phyloP scores from a whole-genome alignment of 2,888 invertebrate genomes.

The Amphimallon solstitiale region DNA sequence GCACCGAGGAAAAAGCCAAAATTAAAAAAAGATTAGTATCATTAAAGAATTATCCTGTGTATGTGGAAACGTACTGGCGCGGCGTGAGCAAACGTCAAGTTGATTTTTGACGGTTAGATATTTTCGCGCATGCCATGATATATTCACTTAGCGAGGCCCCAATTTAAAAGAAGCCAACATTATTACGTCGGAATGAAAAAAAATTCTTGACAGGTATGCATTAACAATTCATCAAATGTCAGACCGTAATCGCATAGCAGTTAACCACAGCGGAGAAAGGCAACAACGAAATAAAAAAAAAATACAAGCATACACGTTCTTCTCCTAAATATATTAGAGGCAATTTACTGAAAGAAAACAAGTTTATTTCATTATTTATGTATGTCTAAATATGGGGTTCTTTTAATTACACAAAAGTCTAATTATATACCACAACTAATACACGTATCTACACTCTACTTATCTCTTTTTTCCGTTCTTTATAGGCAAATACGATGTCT shows the following conservation, averaged over 20 bases:
- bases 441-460: not conserved
- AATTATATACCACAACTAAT: slow-evolving; percentile 13
- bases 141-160: not conserved
- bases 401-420: slow-evolving; percentile 17
- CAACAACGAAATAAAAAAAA: too few species aligned
- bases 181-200: not conserved
- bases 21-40: too few species aligned
- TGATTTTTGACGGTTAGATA: not conserved
- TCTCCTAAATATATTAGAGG: not conserved
- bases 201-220: slow-evolving; percentile 2
- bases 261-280: not conserved
- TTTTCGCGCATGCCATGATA: slow-evolving; percentile 3
- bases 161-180: slow-evolving; percentile 1
- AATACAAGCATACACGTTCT: too few species aligned
- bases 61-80: too few species aligned
- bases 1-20: too few species aligned
- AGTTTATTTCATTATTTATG: slow-evolving; percentile 10
- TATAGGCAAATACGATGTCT: not conserved
- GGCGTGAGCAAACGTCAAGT: not conserved
- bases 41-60: too few species aligned
- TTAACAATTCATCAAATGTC: slow-evolving; percentile 5
- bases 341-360: slow-evolving; percentile 16
- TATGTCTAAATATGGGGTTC: not conserved
- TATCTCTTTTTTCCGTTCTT: too few species aligned
- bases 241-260: not conserved